These are phyloP conservation scores for Pygoscelis antarcticus DNA, from an alignment of 2,113 vertebrate genomes.

Conservation along the genomic window DNA sequence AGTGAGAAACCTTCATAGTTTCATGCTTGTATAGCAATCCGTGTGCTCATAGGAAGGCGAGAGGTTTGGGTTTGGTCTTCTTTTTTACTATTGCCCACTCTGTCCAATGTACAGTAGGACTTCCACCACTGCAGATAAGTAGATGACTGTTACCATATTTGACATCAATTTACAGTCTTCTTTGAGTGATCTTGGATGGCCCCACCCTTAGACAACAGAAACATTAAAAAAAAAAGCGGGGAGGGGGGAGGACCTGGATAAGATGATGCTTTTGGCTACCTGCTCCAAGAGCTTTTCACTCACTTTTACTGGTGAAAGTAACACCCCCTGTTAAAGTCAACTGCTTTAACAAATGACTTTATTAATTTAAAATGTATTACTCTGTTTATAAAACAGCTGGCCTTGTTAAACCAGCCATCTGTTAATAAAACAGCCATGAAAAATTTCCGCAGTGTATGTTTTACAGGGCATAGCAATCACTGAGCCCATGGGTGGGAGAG, in stretches of 20 bases:
- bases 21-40: background rate
- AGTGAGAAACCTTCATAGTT: background rate
- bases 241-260: background rate
- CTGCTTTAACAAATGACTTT: background rate
- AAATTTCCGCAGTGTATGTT: background rate
- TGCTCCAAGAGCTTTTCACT: background rate
- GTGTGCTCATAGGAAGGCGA: background rate
- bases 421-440: background rate
- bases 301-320: background rate
- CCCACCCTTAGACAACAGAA: background rate
- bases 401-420: background rate
- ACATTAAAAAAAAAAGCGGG: background rate
- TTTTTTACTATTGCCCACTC: background rate
- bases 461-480: background rate
- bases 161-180: background rate
- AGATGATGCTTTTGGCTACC: background rate
- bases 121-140: background rate
- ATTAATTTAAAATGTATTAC: conserved; percentile 8
- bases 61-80: background rate
- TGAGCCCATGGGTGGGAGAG: background rate
- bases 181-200: background rate
- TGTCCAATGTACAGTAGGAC: background rate
- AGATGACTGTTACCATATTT: background rate
- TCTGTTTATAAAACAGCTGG: background rate
- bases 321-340: background rate